These are phyloP conservation scores for Garra rufa DNA, from an alignment of 2,113 vertebrate species.

Conservation along the genomic window DNA sequence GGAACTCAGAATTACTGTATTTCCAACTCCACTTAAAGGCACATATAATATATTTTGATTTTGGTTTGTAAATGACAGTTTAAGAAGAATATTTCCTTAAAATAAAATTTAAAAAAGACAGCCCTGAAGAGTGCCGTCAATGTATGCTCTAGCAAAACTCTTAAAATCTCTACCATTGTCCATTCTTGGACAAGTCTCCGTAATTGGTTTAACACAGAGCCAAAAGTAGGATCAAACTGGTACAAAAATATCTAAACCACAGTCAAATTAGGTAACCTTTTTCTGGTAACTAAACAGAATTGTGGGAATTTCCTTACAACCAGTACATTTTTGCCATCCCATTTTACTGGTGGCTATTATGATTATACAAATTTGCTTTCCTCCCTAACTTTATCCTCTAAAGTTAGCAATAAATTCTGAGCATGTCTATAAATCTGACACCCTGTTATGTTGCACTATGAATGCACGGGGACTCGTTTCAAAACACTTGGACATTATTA, in stretches of 20 bases:
- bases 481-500: background rate
- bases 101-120: too few species aligned
- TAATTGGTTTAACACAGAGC: slow-evolving; percentile 24
- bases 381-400: background rate
- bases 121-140: too few species aligned
- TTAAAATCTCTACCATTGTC: background rate
- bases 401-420: background rate
- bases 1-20: too few species aligned
- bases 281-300: background rate
- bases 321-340: background rate
- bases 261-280: background rate
- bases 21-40: too few species aligned
- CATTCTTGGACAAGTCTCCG: background rate
- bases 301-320: background rate
- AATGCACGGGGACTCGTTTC: background rate
- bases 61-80: too few species aligned
- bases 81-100: too few species aligned
- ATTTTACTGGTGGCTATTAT: background rate
- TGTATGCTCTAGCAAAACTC: too few species aligned
- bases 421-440: background rate
- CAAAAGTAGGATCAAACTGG: background rate
- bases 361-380: background rate
- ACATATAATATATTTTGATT: too few species aligned
- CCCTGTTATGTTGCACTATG: background rate
- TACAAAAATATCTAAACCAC: background rate